Evolutionary conservation across 2,797 vertebrate species (phyloP), one percentile per base, ranked within the genome.

Genomic region (Lithobates pipiens): DNA sequence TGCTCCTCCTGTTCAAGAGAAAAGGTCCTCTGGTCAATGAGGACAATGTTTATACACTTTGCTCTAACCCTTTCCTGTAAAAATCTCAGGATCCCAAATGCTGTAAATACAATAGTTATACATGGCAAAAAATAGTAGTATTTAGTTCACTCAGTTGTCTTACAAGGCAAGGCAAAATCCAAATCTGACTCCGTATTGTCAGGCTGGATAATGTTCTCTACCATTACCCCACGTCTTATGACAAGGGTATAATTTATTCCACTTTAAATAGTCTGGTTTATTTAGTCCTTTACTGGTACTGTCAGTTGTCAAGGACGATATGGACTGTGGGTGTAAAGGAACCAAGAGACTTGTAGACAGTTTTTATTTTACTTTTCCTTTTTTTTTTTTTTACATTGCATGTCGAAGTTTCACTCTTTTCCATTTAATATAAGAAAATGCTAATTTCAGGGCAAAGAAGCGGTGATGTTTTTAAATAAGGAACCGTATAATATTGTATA

Each of bases 171-270:
- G 63, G 54, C 21, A 72, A 81, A 85, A 76, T 71, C 72, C 79
- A 86, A 77, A 86, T 71, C 75, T 82, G 75, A 68, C 54, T 86
- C 80, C 54, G 74, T 82, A 83, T 83, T 86, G 80, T 86, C 80
- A 83, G 69, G 73, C 34, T 74, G 29, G 75, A 86, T 86, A 82
- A 82, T 82, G 85, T 86, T 86, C 85, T 77, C 67, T 68, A 65
- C 85, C 69, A 83, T 86, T 86, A 86, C 83, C 76, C 85, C 69
- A 78, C 80, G 39, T 83, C 75, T 78, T 72, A 39, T 82, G 80
- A 83, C 85, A 86, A 86, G 80, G 42, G 67, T 86, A 82, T 86
- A 76, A 86, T 86, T 86, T 86, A 86, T 83, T 86, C 80, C 85
- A 86, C 85, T 86, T 86, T 86, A 83, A 86, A 86, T 86, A 78